Evolutionary conservation across 2,113 vertebrate species (phyloP).

Genomic region (Onychostruthus taczanowskii): DNA sequence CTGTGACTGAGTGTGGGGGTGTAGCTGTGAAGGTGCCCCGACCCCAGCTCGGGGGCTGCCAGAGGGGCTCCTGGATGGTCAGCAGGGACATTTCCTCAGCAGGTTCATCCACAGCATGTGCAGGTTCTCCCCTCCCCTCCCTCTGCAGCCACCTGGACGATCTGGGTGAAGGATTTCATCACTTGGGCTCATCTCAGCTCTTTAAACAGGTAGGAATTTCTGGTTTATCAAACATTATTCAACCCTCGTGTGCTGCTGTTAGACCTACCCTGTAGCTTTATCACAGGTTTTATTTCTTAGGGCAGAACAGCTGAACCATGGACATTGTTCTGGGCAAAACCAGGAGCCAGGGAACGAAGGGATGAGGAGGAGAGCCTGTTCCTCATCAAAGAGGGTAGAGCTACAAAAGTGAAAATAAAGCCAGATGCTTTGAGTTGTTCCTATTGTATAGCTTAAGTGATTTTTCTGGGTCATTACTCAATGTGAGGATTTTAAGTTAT

Average conservation of each 20-base stretch:
- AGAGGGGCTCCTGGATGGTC: neutral
- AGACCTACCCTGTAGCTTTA: neutral
- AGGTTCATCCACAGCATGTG: accelerated
- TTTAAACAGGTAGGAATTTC: neutral
- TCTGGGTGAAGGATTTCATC: neutral
- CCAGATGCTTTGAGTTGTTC: neutral
- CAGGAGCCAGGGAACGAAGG: neutral
- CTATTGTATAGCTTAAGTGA: slow-evolving; percentile 44
- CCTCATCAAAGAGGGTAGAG: slow-evolving; percentile 16
- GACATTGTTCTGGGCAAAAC: neutral
- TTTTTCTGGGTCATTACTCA: slow-evolving; percentile 64
- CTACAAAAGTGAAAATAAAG: slow-evolving; percentile 30
- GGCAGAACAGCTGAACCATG: neutral
- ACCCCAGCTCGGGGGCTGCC: neutral
- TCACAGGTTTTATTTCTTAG: neutral
- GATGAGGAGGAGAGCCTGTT: neutral
- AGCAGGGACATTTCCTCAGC: neutral
- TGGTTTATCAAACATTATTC: neutral
- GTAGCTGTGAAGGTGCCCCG: neutral
- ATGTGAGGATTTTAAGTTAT: slow-evolving; percentile 18
- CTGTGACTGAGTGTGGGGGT: neutral
- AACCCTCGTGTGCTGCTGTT: neutral
- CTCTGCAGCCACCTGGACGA: neutral
- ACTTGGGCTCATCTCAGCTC: neutral
- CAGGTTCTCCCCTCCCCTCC: neutral